A percentile compares a stretch with the other conserved stretches of the same genome.
Evolutionary conservation across 2,888 invertebrate genomes (phyloP).

Genomic region (Branchellion lobata): DNA sequence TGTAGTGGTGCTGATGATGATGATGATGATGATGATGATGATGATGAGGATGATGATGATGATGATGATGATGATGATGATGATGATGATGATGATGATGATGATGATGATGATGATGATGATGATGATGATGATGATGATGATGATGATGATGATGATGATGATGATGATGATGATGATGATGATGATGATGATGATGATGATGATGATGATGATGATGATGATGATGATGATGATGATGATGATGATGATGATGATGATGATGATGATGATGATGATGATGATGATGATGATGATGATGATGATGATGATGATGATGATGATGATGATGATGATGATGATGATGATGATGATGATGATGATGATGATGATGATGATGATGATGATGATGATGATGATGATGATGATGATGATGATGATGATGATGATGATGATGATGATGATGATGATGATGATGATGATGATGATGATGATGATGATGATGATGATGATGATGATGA

Average conservation of each 20-base stretch:
- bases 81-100: too few relatives aligned
- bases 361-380: conserved; percentile 16
- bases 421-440: conserved; percentile 14
- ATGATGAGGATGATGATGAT: background rate
- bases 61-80: background rate
- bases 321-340: conserved; percentile 23
- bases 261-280: conserved; percentile 23
- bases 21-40: background rate
- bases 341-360: background rate
- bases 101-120: background rate
- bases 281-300: conserved; percentile 20
- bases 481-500: conserved; percentile 14
- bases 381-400: conserved; percentile 14
- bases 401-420: conserved; percentile 14
- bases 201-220: conserved; percentile 35
- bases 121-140: conserved; percentile 28
- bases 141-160: conserved; percentile 32
- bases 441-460: conserved; percentile 14
- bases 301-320: conserved; percentile 23
- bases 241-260: conserved; percentile 54
- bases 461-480: conserved; percentile 14
- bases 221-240: conserved; percentile 48
- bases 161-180: conserved; percentile 30
- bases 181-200: conserved; percentile 32
- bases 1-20: too few relatives aligned